Evolutionary conservation across 2,888 invertebrate species (phyloP).

Genomic region (Noctua pronuba): DNA sequence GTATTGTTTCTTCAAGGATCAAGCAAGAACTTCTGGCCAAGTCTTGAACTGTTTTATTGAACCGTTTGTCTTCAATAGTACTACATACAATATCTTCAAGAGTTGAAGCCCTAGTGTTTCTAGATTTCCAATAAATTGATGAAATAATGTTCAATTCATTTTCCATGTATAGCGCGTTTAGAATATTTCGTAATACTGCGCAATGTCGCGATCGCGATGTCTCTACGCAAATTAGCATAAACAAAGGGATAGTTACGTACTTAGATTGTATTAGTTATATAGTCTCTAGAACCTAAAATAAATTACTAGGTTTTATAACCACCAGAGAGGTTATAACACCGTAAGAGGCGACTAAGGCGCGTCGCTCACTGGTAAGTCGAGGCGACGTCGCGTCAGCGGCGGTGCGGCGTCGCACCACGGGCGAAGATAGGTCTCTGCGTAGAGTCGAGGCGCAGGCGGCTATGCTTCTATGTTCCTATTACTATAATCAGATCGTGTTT

Average conservation of each 20-base stretch:
- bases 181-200: slow-evolving; percentile 41
- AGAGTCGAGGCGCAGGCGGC: no score
- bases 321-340: neutral
- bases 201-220: slow-evolving; percentile 36
- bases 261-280: slow-evolving; percentile 4
- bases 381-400: no score
- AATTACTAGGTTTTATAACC: neutral
- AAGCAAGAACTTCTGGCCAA: neutral
- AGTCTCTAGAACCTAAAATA: neutral
- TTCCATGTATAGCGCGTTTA: neutral
- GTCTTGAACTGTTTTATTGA: neutral
- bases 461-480: no score
- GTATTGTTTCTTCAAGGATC: neutral
- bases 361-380: no score
- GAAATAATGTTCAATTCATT: slow-evolving; percentile 15
- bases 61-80: neutral
- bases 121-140: slow-evolving; percentile 3
- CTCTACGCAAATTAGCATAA: slow-evolving; percentile 40
- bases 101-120: neutral
- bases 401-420: no score
- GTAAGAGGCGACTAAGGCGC: no score
- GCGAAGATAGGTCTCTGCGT: no score
- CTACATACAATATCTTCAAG: neutral
- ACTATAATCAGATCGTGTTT: no score
- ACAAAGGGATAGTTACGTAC: neutral